Evolutionary conservation across 2,797 vertebrate genomes (phyloP).

Genomic region (Cheirogaleus major): DNA sequence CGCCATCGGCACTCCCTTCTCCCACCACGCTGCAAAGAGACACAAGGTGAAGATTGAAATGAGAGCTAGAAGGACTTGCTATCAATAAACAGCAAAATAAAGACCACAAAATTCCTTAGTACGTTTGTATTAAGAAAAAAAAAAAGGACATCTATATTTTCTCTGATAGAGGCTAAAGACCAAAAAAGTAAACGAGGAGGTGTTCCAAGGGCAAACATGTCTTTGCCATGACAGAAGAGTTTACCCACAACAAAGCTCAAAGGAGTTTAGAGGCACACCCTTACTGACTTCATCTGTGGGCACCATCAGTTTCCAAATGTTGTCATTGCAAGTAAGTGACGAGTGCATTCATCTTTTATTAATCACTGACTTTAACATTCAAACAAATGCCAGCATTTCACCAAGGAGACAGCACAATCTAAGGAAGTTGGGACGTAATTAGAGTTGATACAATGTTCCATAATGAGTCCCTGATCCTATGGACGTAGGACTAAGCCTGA

Average conservation of each 20-base stretch:
- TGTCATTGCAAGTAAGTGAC: neutral
- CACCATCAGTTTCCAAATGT: neutral
- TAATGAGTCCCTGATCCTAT: slow-evolving; percentile 31
- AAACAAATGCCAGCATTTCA: slow-evolving; percentile 47
- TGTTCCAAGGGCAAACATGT: neutral
- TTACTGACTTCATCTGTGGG: slow-evolving; percentile 42
- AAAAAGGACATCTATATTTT: neutral
- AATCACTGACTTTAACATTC: slow-evolving; percentile 49
- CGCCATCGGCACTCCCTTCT: neutral
- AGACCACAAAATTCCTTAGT: neutral
- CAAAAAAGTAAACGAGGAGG: neutral
- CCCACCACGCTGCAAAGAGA: neutral
- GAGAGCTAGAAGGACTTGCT: too few species aligned
- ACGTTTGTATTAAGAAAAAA: neutral
- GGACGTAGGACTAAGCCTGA: neutral
- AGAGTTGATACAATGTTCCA: neutral
- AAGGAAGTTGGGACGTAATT: slow-evolving; percentile 35
- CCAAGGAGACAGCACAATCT: slow-evolving; percentile 44
- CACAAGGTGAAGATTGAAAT: neutral
- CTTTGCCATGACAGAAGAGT: neutral
- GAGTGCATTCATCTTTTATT: slow-evolving; percentile 31
- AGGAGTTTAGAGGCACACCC: slow-evolving; percentile 29
- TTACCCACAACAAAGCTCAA: neutral
- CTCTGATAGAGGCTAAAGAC: neutral
- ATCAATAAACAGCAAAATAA: neutral